Evolutionary conservation across 2,113 vertebrate genomes (phyloP).

Genomic region (Pelmatolapia mariae): DNA sequence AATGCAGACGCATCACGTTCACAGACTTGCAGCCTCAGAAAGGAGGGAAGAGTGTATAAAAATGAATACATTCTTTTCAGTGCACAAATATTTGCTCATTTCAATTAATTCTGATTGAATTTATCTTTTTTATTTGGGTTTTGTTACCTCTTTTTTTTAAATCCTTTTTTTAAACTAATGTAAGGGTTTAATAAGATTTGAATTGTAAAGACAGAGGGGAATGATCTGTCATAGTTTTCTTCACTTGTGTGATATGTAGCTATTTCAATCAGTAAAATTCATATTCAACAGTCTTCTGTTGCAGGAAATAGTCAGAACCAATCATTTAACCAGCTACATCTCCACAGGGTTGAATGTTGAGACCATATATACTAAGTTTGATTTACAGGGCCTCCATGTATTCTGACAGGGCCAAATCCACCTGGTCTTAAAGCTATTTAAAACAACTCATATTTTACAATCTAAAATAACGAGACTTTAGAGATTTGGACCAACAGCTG

Average conservation of each 20-base stretch:
- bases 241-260: background rate
- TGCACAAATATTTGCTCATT: background rate
- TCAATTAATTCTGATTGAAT: background rate
- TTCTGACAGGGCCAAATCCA: background rate
- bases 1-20: background rate
- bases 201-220: no score
- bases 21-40: background rate
- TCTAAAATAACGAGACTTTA: background rate
- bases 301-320: background rate
- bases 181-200: background rate
- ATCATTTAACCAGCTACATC: background rate
- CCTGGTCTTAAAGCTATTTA: background rate
- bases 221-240: background rate
- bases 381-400: background rate
- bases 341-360: background rate
- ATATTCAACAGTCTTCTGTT: background rate
- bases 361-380: background rate
- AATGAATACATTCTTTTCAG: background rate
- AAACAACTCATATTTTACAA: background rate
- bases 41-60: background rate
- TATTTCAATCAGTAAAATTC: background rate
- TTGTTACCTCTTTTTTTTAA: rapidly evolving
- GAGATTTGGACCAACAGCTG: background rate
- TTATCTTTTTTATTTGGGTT: background rate
- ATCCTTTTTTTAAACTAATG: background rate